Conservation (phyloP, 2,888 invertebrate species). For the Chesias legatella region DNA sequence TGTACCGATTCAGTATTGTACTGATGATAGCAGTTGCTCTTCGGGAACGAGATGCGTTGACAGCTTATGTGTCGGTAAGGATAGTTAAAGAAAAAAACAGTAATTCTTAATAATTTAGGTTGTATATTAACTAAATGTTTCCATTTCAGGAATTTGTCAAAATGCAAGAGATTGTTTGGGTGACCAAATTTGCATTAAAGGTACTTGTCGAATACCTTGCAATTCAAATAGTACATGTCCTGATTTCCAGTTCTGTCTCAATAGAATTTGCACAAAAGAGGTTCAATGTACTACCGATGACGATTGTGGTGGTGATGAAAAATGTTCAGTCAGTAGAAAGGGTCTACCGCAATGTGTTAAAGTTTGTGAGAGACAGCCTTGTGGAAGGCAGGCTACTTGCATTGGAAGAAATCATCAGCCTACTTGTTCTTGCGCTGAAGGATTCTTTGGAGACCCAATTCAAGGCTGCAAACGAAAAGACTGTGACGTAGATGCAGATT, state of each 20-base stretch:
- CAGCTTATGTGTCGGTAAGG: slow-evolving; percentile 88
- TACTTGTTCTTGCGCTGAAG: slow-evolving; percentile 88
- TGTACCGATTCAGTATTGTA: slow-evolving; percentile 90
- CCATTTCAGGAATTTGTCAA: slow-evolving; percentile 85
- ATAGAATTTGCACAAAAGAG: slow-evolving; percentile 92
- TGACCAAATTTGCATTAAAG: slow-evolving; percentile 92
- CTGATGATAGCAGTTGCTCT: slow-evolving; percentile 89
- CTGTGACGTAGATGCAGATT: slow-evolving; percentile 85
- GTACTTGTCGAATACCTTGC: slow-evolving; percentile 92
- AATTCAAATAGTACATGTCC: slow-evolving; percentile 90
- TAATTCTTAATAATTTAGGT: slow-evolving; percentile 1
- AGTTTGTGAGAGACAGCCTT: slow-evolving; percentile 86
- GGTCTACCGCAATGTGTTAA: slow-evolving; percentile 89
- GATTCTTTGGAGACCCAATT: slow-evolving; percentile 90
- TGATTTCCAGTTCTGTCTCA: slow-evolving; percentile 90
- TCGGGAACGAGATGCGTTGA: slow-evolving; percentile 91
- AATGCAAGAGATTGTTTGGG: slow-evolving; percentile 91
- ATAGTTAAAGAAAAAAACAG: slow-evolving; percentile 6
- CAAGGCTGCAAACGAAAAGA: slow-evolving; percentile 90
- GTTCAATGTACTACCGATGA: slow-evolving; percentile 85
- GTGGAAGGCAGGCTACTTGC: slow-evolving; percentile 92
- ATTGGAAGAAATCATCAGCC: slow-evolving; percentile 86
- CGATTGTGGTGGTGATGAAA: slow-evolving; percentile 87
- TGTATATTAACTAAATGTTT: slow-evolving; percentile 8
- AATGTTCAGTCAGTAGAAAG: slow-evolving; percentile 83